Conservation (phyloP, 2,797 vertebrate genomes). For the Gallinago solitaria region DNA sequence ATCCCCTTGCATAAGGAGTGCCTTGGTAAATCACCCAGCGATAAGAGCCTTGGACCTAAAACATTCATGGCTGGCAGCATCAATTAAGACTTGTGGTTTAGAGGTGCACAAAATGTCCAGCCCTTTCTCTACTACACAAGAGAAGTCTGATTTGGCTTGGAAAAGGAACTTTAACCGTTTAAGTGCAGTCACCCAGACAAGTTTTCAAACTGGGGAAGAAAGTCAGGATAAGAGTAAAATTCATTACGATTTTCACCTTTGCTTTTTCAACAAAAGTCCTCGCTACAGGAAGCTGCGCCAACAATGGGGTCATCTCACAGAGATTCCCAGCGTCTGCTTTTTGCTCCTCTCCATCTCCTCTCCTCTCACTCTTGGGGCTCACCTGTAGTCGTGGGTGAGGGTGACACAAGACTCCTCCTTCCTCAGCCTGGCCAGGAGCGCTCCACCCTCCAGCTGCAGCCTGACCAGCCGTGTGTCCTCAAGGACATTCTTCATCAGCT, state of each 20-base stretch:
- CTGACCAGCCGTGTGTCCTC: constrained; percentile 83
- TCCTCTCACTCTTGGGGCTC: not conserved
- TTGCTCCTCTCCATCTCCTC: not conserved
- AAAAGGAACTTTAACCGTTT: not conserved
- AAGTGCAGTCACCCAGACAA: not conserved
- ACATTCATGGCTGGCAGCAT: not conserved
- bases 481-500: constrained; percentile 85
- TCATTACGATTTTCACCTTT: not conserved
- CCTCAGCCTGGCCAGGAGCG: constrained; percentile 82
- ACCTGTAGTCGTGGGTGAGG: constrained; percentile 84
- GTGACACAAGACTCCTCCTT: constrained; percentile 82
- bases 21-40: not conserved
- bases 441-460: constrained; percentile 88
- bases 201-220: not conserved
- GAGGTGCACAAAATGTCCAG: not conserved
- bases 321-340: not conserved
- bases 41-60: not conserved
- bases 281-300: not conserved
- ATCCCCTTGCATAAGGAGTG: constrained; percentile 11
- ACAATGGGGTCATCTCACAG: fast-evolving
- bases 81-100: not conserved
- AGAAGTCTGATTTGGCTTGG: not conserved
- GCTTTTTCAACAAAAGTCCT: not conserved
- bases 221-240: not conserved
- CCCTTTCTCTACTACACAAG: not conserved